Base-by-base conservation (phyloP, 2,797 vertebrate species). In the Xenentodon cancila region DNA sequence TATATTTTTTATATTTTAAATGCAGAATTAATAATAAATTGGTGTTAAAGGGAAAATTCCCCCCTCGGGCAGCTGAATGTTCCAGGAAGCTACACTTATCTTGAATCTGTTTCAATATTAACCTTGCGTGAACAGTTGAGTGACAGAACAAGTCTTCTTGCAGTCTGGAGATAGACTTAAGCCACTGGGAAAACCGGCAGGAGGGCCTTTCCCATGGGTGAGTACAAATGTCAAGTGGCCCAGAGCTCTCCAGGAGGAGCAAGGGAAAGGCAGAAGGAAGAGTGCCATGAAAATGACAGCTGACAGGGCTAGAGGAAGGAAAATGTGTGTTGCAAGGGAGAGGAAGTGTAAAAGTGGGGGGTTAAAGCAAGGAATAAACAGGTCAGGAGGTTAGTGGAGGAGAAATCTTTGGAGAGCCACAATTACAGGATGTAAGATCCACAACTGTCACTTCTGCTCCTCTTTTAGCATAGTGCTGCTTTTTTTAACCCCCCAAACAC, bases 401-500 rank as follows among this genome's bases (percentile, higher is more conserved):
- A 54, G 68, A 58, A 56, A 64, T 1, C 59, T 59, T 79, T 55
- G 48, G 60, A 1, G 16, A 30, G 43, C 60, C 71, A 47, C 83
- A 80, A 84, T 85, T 75, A 79, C 22, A 58, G 71, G 56, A 59
- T n/a, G 64, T 65, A 58, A 75, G 56, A 77, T 79, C 54, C 67
- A 25, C 70, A 66, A 63, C 64, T 81, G 67, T 79, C 79, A 62
- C 55, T 57, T 71, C 32, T n/a, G 15, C 47, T 78, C 17, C 50
- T 73, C 45, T 61, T 76, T 73, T 30, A 71, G 44, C 15, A 7
- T 13, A 0, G 12, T 0, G 1, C 50, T 64, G 3, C 40, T 53
- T 37, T 37, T 32, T 32, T 37, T 37, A 25, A 25, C 30, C 11
- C 64, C n/a, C 30, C 34, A 20, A 48, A 2, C 40, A 46, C 54